Evolutionary conservation across 1,140 invertebrate species (phyloP), one percentile per base, ranked within the genome.

Genomic region (Atopsyche davidsoni): DNA sequence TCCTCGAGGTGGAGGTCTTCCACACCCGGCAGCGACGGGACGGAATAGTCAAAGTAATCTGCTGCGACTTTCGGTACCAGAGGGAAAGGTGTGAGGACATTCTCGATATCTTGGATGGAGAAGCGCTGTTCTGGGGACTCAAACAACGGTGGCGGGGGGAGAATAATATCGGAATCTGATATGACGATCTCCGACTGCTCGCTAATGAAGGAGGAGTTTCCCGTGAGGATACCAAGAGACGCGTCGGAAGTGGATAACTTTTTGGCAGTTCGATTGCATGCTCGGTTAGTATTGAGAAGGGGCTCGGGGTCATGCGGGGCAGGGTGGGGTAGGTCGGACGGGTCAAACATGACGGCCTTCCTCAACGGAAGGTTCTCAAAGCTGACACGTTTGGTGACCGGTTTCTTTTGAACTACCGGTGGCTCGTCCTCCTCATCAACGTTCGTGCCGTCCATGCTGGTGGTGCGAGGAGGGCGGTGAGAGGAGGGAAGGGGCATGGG

Each of bases 1-100:
- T 68, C 64, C 16, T 69, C 63, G 24, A 66, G 65, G 42, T 68
- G 64, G 16, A 28, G 45, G 14, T 46, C 42, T 17, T 41, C 7
- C n/a, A 34, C 4, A 22, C 10, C 4, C 14, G 35, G 25, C 7
- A 31, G 46, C n/a, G n/a, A n/a, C n/a, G n/a, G n/a, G n/a, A n/a
- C n/a, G n/a, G n/a, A n/a, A 28, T 7, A n/a, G 25, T 7, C 6
- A 28, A 28, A 7, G n/a, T 61, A 36, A 53, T 58, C 59, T 54
- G 61, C 46, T 43, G 66, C n/a, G n/a, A n/a, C n/a, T n/a, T n/a
- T n/a, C n/a, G n/a, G n/a, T n/a, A n/a, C n/a, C n/a, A 47, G 17
- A 18, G 45, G 44, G 11, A 32, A 38, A 3, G 50, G 57, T 11
- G 46, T 32, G 18, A 51, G 50, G 13, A 46, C 46, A 2, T 13